phyloP scores from a whole-genome alignment of 2,113 vertebrate species.

The Podarcis muralis region DNA sequence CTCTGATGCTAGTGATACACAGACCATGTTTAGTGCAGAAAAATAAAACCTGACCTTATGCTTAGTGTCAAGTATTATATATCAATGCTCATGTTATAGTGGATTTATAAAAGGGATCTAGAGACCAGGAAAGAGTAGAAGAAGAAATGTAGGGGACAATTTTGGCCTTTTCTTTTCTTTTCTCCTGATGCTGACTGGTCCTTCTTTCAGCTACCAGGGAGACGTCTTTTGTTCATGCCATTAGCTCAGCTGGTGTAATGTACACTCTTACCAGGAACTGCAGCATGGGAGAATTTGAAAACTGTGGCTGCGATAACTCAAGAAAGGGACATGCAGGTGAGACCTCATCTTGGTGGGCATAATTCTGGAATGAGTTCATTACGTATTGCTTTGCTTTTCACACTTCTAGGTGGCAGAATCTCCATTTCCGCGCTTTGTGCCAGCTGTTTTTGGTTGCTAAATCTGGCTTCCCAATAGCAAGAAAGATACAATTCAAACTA shows the following conservation, averaged over 20 bases:
- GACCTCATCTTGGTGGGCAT: not conserved
- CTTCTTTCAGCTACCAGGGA: conserved; percentile 86
- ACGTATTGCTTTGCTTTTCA: not conserved
- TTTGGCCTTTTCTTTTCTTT: not conserved
- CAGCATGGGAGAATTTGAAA: conserved; percentile 95
- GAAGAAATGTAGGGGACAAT: accelerated
- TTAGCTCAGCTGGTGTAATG: conserved; percentile 95
- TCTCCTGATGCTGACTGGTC: not conserved
- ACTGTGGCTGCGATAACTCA: conserved; percentile 94
- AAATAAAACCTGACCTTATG: not conserved
- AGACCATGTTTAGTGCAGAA: not conserved
- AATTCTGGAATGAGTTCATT: not conserved
- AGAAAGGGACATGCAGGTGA: conserved; percentile 87
- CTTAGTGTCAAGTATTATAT: not conserved
- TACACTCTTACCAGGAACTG: conserved; percentile 96
- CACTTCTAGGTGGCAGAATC: not conserved
- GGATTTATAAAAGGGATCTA: not conserved
- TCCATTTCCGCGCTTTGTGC: too few relatives aligned
- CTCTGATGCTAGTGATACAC: not conserved
- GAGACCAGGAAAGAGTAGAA: not conserved
- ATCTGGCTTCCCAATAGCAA: too few relatives aligned
- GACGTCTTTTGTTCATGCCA: conserved; percentile 92
- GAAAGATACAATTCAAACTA: not conserved
- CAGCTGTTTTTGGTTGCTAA: not conserved
- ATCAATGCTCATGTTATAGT: not conserved